Base-by-base conservation (phyloP, 2,888 invertebrate species). In the Aphodius sticticus region DNA sequence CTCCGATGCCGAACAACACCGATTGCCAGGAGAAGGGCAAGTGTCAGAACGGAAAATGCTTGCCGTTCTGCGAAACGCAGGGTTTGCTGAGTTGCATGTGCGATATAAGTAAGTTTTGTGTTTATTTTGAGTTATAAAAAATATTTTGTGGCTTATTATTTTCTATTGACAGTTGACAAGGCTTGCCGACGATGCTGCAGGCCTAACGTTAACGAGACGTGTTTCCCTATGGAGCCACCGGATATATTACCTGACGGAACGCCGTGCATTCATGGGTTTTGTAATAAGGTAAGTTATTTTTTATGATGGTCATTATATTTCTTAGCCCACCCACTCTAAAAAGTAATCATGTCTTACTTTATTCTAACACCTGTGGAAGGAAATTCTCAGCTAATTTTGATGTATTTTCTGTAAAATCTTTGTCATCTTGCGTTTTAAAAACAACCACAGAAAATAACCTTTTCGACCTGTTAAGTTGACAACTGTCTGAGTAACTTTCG, bases 31-130 rank as follows among this genome's bases (percentile, higher is more conserved):
- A 98, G 89, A 93, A 96, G 80, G 98, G 98, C 0, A 95, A 96
- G 86, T 99, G 99, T 87, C 92, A 94, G 77, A 93, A 92, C 86
- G 99, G 99, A n/a, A 94, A 95, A 86, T 99, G 99, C 89, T 93
- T 96, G 85, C 97, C 98, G 0, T 98, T 96, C 89, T 99, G 99
- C 89, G 97, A 99, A 90, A 97, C 96, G 16, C 96, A 96, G 88
- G 96, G 95, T 76, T 91, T 96, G 87, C 96, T 96, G 88, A 97
- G 97, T 88, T 99, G 99, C 91, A 97, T 98, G 96, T 99, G 99
- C 89, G 97, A 98, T 87, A 95, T 96, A 84, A 95, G 96, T 96
- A 89, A 88, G 92, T 88, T 78, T 76, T 78, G n/a, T n/a, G 69
- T 69, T 78, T 76, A 14, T 70, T 75, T 72, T 38, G 37, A 53